Percentiles rank a stretch among this genome's conserved stretches.
phyloP scores from a whole-genome alignment of 2,113 vertebrate genomes.

The Campylomormyrus tamandua region DNA sequence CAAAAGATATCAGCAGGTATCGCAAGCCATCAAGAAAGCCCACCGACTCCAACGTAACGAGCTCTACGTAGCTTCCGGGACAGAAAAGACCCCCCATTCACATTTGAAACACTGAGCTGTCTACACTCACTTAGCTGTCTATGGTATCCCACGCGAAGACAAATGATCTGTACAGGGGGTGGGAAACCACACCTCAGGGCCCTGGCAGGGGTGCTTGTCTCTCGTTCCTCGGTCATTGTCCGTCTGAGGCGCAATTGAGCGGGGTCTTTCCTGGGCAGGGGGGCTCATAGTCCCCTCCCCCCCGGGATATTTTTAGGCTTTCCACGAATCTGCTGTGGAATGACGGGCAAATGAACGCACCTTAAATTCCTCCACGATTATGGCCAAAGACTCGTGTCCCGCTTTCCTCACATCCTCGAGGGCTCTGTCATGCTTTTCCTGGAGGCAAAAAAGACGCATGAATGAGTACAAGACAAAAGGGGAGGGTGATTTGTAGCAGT shows the following conservation, averaged over 20 bases:
- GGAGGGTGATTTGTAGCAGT: background rate
- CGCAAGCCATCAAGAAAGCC: background rate
- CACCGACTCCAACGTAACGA: background rate
- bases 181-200: background rate
- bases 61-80: conserved; percentile 9
- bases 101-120: conserved; percentile 16
- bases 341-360: conserved; percentile 37
- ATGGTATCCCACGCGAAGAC: background rate
- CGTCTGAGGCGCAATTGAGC: background rate
- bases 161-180: conserved; percentile 6
- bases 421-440: conserved; percentile 68
- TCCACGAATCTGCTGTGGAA: background rate
- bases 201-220: background rate
- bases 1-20: conserved; percentile 26
- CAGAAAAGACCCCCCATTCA: conserved; percentile 26
- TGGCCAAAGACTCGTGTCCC: conserved; percentile 67
- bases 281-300: background rate
- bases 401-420: conserved; percentile 68
- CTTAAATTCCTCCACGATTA: conserved; percentile 76
- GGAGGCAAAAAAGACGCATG: conserved; percentile 5
- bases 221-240: background rate
- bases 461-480: background rate
- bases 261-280: background rate
- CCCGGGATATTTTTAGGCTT: background rate
- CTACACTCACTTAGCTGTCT: conserved; percentile 20